Evolutionary conservation across 2,888 invertebrate genomes (phyloP).

Genomic region (Spisula solida): DNA sequence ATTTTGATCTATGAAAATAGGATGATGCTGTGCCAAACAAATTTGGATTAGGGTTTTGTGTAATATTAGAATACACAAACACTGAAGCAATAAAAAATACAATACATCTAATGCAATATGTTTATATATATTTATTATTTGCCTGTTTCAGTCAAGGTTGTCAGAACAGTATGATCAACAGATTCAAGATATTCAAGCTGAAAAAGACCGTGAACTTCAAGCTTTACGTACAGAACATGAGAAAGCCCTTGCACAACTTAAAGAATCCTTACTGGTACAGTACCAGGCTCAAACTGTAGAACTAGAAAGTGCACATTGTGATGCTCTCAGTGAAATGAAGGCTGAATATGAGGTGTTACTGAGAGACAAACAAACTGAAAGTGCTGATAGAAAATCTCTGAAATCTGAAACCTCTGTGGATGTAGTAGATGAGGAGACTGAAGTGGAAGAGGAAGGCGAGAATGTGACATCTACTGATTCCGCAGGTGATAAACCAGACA

Average conservation of each 20-base stretch:
- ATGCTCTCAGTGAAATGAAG: slow-evolving; percentile 40
- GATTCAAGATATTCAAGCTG: slow-evolving; percentile 67
- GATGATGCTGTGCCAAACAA: too few species aligned
- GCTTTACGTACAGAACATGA: slow-evolving; percentile 73
- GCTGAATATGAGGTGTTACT: slow-evolving; percentile 53
- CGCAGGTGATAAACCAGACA: slow-evolving; percentile 50
- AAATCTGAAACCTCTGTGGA: slow-evolving; percentile 31
- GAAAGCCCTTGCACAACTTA: slow-evolving; percentile 69
- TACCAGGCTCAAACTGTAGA: slow-evolving; percentile 64
- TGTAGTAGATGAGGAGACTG: slow-evolving; percentile 54
- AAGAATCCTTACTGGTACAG: slow-evolving; percentile 69
- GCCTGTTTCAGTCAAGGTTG: slow-evolving; percentile 56
- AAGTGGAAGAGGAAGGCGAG: slow-evolving; percentile 59
- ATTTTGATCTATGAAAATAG: too few species aligned
- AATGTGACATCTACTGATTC: slow-evolving; percentile 51
- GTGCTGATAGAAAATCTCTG: slow-evolving; percentile 2
- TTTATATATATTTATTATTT: not conserved
- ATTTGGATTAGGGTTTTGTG: too few species aligned
- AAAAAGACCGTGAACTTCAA: slow-evolving; percentile 74
- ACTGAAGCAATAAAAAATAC: too few species aligned
- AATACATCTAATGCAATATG: too few species aligned
- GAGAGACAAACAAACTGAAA: slow-evolving; percentile 37
- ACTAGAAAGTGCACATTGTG: slow-evolving; percentile 52
- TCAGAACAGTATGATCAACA: slow-evolving; percentile 65
- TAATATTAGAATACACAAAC: too few species aligned